Percentiles rank a stretch among this genome's conserved stretches.
These are phyloP conservation scores for Triplophysa yarkandensis DNA, from an alignment of 2,797 vertebrate genomes.

Conservation along the genomic window DNA sequence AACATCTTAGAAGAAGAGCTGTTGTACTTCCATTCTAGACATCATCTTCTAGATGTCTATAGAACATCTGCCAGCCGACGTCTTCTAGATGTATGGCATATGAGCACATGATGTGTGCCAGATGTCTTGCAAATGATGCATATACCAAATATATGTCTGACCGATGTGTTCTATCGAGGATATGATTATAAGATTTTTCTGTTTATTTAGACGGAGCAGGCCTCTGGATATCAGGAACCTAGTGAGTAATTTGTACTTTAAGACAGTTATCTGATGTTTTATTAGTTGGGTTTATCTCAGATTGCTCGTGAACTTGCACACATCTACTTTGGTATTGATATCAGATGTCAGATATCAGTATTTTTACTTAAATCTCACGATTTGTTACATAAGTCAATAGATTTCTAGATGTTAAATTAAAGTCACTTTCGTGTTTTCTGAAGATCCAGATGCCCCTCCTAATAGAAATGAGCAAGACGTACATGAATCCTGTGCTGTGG, in stretches of 20 bases:
- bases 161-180: too few species aligned
- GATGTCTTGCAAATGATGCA: too few species aligned
- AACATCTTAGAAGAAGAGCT: too few species aligned
- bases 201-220: constrained; percentile 1
- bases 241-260: constrained; percentile 17
- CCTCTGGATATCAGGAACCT: constrained; percentile 21
- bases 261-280: background rate
- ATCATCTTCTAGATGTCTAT: too few species aligned
- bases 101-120: too few species aligned
- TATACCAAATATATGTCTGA: too few species aligned
- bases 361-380: background rate
- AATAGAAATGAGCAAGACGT: background rate
- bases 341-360: background rate
- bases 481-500: constrained; percentile 30
- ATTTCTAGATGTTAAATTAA: too few species aligned
- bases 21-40: too few species aligned
- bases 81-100: too few species aligned
- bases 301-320: background rate
- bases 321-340: background rate
- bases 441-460: background rate
- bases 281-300: background rate
- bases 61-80: too few species aligned
- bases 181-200: too few species aligned
- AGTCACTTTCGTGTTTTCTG: constrained; percentile 17
- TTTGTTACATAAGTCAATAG: background rate